Evolutionary conservation across 2,797 vertebrate genomes (phyloP), one percentile per base, ranked within the genome.

Genomic region (Gouania willdenowi): DNA sequence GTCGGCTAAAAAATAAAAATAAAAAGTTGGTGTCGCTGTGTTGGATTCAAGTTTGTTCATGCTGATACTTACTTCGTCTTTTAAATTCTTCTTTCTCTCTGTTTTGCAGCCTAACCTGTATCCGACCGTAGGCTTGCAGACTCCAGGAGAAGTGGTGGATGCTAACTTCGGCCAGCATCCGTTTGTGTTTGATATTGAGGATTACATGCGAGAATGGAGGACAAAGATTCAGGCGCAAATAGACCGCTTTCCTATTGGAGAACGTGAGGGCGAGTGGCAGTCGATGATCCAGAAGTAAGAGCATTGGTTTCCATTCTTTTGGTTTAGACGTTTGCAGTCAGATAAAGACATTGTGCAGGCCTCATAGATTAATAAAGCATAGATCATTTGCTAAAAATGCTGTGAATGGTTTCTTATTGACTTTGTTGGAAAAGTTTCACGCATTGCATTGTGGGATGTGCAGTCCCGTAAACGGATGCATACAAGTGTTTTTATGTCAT

Each of bases 141-240:
- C 95, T n/a, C 95, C 95, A 0, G 95, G 95, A 47, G 95, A 98
- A 75, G 94, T 98, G 50, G 95, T 98, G 62, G 94, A 98, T 1
- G 94, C 95, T 31, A 98, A 98, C 84, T 97, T 97, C 32, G 93
- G 94, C 56, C 94, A 96, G 85, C 94, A 97, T 77, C 94, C 94
- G 0, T 98, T 97, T 30, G 93, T 97, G 55, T 98, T 97, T 8
- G 95, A 98, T 90, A 97, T 98, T 1, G 94, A 97, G 77, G 95
- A 97, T 87, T 98, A 98, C 87, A 98, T 97, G 94, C 88, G 93
- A 3, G 95, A 98, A 68, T 98, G 94, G 94, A 90, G 92, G 84
- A 92, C 93, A 5, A 97, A 97, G 87, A 95, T 97, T 58, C 94
- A 97, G 84, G 87, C 91, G 68, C 93, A 94, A 77, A 92, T 98